Base-by-base conservation (phyloP, 2,888 invertebrate genomes). In the Scelioninae gen. 1 region DNA sequence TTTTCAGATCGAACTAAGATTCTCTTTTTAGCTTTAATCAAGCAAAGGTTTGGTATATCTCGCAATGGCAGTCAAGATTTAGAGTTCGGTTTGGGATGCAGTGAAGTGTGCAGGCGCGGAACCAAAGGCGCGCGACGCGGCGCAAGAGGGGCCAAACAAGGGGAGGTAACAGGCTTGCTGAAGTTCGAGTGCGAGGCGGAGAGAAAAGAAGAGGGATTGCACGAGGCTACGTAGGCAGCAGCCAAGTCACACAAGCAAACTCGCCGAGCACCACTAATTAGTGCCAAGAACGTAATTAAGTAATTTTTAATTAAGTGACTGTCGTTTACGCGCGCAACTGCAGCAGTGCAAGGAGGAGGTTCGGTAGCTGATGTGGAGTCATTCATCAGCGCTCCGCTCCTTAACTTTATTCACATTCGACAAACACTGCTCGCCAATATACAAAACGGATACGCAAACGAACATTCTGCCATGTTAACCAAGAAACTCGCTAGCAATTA, bases 201-300 rank as follows among this genome's bases (percentile, higher is more conserved):
- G 79, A 84, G 80, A 81, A 75, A 80, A 79, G 77, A 81, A 78
- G 76, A 78, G 81, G 83, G 81, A 56, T 68, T n/a, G 71, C 58
- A 71, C 80, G 81, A 63, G 66, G 84, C 66, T 71, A 82, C 83
- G 85, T 81, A 88, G 86, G 87, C 74, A 80, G 87, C 63, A 81
- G 87, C 60, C 83, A 87, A 83, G 87, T 84, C 77, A 29, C 78
- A 86, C 86, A 87, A 86, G 85, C 86, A 87, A 89, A 87, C 88
- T 89, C 87, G 90, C 92, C 90, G 91, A 91, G 92, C 89, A 90
- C 89, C 93, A 93, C 94, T 94, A 94, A 94, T 94, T 94, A 94
- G 94, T 93, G 93, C 94, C 94, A 94, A 94, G 94, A 94, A 93
- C 93, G 93, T 94, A 94, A 94, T 94, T 94, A 94, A 94, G 94